Conservation (phyloP, 2,797 vertebrate genomes). For the Dendrocincla tyrannina region DNA sequence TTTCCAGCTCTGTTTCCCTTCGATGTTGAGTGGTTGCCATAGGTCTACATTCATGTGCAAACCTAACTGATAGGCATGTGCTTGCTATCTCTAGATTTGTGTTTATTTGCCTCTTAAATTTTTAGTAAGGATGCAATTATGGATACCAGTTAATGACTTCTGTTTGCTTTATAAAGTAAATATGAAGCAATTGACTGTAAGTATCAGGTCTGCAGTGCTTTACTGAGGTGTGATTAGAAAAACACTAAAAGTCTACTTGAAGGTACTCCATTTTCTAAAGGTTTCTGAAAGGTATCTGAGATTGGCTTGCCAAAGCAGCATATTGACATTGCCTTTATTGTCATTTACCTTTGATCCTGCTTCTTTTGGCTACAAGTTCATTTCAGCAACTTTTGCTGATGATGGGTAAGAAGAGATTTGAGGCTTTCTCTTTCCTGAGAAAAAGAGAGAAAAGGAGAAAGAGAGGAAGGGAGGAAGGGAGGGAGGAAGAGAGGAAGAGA, state of each 20-base stretch:
- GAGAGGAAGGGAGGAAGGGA: rapidly evolving
- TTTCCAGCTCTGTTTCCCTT: background rate
- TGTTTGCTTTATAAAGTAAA: slow-evolving; percentile 26
- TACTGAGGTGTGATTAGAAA: background rate
- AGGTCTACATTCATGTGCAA: background rate
- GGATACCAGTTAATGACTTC: background rate
- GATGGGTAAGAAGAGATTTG: background rate
- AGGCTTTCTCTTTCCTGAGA: background rate
- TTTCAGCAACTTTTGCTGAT: background rate
- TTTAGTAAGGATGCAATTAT: background rate
- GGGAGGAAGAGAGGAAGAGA: rapidly evolving
- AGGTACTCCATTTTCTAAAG: background rate
- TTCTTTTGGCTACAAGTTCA: background rate
- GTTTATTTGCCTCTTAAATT: background rate
- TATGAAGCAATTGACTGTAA: background rate
- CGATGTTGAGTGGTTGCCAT: background rate
- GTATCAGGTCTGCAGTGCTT: background rate
- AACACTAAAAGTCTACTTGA: background rate
- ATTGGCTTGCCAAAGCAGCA: background rate
- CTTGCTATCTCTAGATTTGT: background rate
- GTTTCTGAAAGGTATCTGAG: background rate
- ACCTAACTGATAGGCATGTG: background rate
- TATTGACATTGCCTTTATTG: background rate
- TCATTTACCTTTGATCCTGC: background rate
- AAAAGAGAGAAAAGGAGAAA: no score